Percentiles rank a stretch among this genome's conserved stretches.
Evolutionary conservation across 2,113 vertebrate genomes (phyloP).

Genomic region (Bucco capensis): DNA sequence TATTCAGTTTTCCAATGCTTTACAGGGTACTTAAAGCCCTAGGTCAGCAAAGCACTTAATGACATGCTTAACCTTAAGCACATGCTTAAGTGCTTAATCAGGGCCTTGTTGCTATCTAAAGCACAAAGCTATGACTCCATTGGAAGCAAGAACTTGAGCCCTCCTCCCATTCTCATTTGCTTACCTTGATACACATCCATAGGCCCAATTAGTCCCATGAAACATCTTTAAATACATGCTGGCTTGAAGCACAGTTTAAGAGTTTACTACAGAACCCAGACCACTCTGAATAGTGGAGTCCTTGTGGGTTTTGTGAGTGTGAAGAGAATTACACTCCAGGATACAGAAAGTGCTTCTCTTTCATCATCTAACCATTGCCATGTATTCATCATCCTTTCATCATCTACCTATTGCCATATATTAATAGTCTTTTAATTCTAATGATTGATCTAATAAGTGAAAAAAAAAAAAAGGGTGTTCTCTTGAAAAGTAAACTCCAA

Average conservation of each 20-base stretch:
- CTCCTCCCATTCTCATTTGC: neutral
- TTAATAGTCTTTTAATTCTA: neutral
- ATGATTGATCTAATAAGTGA: neutral
- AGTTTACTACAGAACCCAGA: neutral
- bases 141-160: slow-evolving; percentile 7
- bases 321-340: neutral
- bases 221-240: neutral
- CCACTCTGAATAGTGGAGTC: neutral
- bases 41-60: slow-evolving; percentile 65
- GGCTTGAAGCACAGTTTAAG: neutral
- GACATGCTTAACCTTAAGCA: slow-evolving; percentile 67
- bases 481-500: slow-evolving; percentile 6
- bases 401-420: neutral
- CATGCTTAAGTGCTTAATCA: slow-evolving; percentile 64
- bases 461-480: neutral
- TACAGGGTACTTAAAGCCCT: slow-evolving; percentile 55
- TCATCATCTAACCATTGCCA: neutral
- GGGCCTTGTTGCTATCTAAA: slow-evolving; percentile 50
- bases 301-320: neutral
- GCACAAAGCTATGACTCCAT: slow-evolving; percentile 30
- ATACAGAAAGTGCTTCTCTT: neutral
- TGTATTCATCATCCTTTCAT: neutral
- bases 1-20: slow-evolving; percentile 56
- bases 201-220: neutral
- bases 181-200: neutral